A percentile compares a stretch with the other conserved stretches of the same genome.
phyloP scores from a whole-genome alignment of 2,888 invertebrate species.

The Dendrolimus pini region DNA sequence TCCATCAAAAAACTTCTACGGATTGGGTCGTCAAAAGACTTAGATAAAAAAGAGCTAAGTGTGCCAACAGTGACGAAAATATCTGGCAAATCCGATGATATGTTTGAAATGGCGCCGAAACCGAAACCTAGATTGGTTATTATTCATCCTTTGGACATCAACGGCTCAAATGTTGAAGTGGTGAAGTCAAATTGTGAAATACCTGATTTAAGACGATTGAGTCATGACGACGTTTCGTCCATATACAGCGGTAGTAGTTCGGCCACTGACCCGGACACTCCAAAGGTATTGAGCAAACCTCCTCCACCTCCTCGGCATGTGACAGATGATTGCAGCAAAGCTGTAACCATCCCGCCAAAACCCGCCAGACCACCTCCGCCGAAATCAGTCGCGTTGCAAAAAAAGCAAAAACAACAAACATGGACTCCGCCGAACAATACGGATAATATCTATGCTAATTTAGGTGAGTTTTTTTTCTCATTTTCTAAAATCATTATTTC shows the following conservation, averaged over 20 bases:
- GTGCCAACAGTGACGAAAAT: slow-evolving; percentile 61
- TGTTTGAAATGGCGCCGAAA: slow-evolving; percentile 74
- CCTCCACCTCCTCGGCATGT: slow-evolving; percentile 86
- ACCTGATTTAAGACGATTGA: slow-evolving; percentile 50
- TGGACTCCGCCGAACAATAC: slow-evolving; percentile 58
- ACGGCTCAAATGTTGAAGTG: slow-evolving; percentile 88
- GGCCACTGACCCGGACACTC: slow-evolving; percentile 50
- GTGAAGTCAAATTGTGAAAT: slow-evolving; percentile 76
- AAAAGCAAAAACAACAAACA: slow-evolving; percentile 75
- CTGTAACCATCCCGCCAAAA: slow-evolving; percentile 72
- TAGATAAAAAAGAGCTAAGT: slow-evolving; percentile 74
- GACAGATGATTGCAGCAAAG: slow-evolving; percentile 61
- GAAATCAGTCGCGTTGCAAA: slow-evolving; percentile 79
- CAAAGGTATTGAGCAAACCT: slow-evolving; percentile 76
- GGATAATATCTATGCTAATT: slow-evolving; percentile 86
- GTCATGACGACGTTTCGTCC: slow-evolving; percentile 74
- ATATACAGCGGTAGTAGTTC: slow-evolving; percentile 65
- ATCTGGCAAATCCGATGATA: slow-evolving; percentile 72
- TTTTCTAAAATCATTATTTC: neutral
- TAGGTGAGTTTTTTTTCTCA: slow-evolving; percentile 71
- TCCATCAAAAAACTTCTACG: slow-evolving; percentile 89
- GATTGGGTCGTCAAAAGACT: slow-evolving; percentile 85
- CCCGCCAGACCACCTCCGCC: slow-evolving; percentile 86
- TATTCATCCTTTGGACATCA: slow-evolving; percentile 91
- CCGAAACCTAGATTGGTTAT: slow-evolving; percentile 88